Evolutionary conservation across 2,888 invertebrate genomes (phyloP), one percentile per base, ranked within the genome.

Genomic region (Microdon myrmicae): DNA sequence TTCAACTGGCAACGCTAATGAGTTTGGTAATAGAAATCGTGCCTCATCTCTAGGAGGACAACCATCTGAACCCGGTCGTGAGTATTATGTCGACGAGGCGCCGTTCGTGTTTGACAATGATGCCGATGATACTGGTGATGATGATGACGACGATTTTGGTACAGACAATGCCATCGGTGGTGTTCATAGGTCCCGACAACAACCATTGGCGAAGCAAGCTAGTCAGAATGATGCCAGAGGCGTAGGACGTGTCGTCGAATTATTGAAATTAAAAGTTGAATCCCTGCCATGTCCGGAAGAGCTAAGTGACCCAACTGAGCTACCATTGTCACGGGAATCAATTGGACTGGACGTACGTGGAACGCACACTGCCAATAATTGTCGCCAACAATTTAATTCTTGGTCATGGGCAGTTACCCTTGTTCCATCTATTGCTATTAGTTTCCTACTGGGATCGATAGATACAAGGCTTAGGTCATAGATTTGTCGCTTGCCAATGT

Each of bases 271-370:
- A 51, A 83, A 84, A 1, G 81, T 83, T 2, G 84, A 85, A 68
- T 77, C 81, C 44, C 75, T 86, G 47, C 86, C 86, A 12, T 86
- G 86, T 72, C 85, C 86, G 44, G 83, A 83, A 61, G 84, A 84
- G 41, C 78, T 83, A n/a, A 85, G 84, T 71, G 85, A 83, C 71
- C 85, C 85, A 34, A 86, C 86, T 12, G 86, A 85, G 31, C 80
- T 85, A 71, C 85, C 85, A 3, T 81, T 85, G 23, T 85, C 85
- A 68, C 83, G 85, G 49, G 85, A 79, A 68, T 75, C 79, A 12
- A 71, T 72, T 67, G 69, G 72, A 29, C 77, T 78, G 78, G 78
- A 77, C 68, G 75, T 76, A 53, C 77, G 77, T 67, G 77, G 74
- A 23, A 67, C 68, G 49, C 67, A 55, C 44, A 44, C 67, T n/a